phyloP scores from a whole-genome alignment of 37 sponge, comb jelly and placozoan species.

The Aplysina aerophoba region DNA sequence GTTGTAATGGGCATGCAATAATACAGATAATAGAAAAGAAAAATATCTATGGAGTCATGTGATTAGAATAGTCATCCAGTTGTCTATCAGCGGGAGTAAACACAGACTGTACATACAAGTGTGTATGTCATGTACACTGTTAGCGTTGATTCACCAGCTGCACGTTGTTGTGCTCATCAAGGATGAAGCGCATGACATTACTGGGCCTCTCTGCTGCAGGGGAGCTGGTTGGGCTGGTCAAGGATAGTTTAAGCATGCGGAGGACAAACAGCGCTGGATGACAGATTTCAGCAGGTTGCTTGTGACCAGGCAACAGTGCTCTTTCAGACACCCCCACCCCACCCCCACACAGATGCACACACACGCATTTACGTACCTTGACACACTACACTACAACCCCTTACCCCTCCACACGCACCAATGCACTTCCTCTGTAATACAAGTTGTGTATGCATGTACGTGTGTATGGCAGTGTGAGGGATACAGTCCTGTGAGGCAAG shows the following conservation, averaged over 20 bases:
- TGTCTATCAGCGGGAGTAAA: not conserved
- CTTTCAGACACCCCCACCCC: conserved; percentile 7
- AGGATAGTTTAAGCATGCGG: too few relatives aligned
- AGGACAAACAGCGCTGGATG: too few relatives aligned
- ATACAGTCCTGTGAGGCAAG: not conserved
- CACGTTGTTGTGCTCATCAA: conserved; percentile 24
- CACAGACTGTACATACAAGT: not conserved
- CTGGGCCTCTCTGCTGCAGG: not conserved
- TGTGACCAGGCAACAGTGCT: too few relatives aligned
- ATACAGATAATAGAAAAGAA: too few relatives aligned
- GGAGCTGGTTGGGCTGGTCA: not conserved
- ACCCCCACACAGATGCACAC: conserved; percentile 17
- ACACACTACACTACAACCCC: not conserved
- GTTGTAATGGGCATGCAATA: too few relatives aligned
- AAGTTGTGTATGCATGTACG: not conserved
- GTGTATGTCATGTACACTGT: too few relatives aligned
- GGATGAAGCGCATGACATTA: not conserved
- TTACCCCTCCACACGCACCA: too few relatives aligned
- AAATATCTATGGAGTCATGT: too few relatives aligned
- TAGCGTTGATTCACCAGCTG: not conserved
- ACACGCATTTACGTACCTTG: not conserved
- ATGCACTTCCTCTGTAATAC: too few relatives aligned
- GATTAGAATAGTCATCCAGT: too few relatives aligned
- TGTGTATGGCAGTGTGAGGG: not conserved
- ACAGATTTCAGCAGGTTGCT: too few relatives aligned